Evolutionary conservation across 2,888 invertebrate genomes (phyloP), one percentile per base, ranked within the genome.

Genomic region (Hermodice carunculata): DNA sequence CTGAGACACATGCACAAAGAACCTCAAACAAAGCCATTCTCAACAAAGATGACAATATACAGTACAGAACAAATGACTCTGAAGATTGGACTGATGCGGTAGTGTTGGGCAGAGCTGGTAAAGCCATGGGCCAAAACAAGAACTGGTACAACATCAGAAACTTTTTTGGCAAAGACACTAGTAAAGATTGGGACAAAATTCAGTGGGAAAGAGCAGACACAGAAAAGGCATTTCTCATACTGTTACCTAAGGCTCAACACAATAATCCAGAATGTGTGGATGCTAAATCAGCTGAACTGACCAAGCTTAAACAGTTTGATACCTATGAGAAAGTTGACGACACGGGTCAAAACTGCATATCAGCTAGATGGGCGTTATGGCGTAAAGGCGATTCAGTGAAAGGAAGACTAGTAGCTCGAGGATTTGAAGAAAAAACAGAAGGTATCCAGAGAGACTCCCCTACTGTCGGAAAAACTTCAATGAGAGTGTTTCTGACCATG

Each of bases 21-120:
- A n/a, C n/a, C n/a, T 11, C 11, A 11, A 37, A 17, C 14, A 17
- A 37, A 11, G 37, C 14, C 8, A 8, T 11, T 17, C 37, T 37
- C 11, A 37, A 37, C 11, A 37, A 14, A n/a, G 46, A 22, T 44
- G 46, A 44, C 22, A 44, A 19, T 8, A 44, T 44, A 14, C 22
- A 14, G 22, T 44, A 44, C 46, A 44, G 19, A 19, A 19, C 8
- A n/a, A 44, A 44, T n/a, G 46, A 44, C 14, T 11, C 8, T 44
- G 46, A 19, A n/a, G 24, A 61, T 51, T 67, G 49, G 17, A 71
- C 66, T 11, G 58, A 17, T 37, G 37, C 37, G 8, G 37, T 17
- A 8, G 17, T 37, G 17, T 11, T 37, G 11, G 17, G 37, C 14
- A 8, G 37, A 37, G 37, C 37, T 11, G 37, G 37, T 11, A 37